phyloP scores from a whole-genome alignment of 1,140 invertebrate species.

The Anthonomus grandis region DNA sequence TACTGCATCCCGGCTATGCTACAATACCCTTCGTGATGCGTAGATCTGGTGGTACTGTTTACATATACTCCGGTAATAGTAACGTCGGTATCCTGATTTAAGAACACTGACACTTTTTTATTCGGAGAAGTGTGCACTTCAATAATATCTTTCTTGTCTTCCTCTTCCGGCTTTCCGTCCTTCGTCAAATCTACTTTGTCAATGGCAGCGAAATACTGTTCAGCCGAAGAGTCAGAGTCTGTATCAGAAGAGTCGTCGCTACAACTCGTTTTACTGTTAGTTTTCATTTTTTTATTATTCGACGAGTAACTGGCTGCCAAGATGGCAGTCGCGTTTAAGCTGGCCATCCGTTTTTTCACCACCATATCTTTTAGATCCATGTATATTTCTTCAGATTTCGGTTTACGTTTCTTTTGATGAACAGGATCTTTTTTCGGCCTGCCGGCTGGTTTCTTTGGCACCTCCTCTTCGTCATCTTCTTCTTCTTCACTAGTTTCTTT shows the following conservation, averaged over 20 bases:
- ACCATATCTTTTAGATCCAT: conserved; percentile 87
- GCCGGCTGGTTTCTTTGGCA: too few relatives aligned
- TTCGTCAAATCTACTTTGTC: conserved; percentile 50
- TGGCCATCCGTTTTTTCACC: conserved; percentile 87
- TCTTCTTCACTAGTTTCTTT: conserved; percentile 14
- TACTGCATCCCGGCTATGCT: conserved; percentile 81
- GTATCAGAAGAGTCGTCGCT: conserved; percentile 52
- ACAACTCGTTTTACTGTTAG: conserved; percentile 56
- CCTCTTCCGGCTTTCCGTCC: conserved; percentile 47
- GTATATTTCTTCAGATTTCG: conserved; percentile 60
- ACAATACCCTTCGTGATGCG: conserved; percentile 77
- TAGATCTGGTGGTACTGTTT: conserved; percentile 67
- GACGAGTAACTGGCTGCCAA: conserved; percentile 81
- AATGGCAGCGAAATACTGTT: conserved; percentile 32
- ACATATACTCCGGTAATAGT: conserved; percentile 81
- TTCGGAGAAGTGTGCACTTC: conserved; percentile 54
- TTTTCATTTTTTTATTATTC: conserved; percentile 75
- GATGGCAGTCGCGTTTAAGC: conserved; percentile 88
- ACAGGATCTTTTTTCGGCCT: too few relatives aligned
- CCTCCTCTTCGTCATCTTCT: conserved; percentile 29
- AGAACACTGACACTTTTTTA: conserved; percentile 64
- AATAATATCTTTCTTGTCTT: conserved; percentile 56
- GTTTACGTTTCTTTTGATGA: conserved; percentile 40
- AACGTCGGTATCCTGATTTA: conserved; percentile 80
- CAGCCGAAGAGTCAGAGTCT: conserved; percentile 55